These are phyloP conservation scores for Spongia lamella DNA, from an alignment of 37 sponge, comb jelly and placozoan species.

Conservation along the genomic window DNA sequence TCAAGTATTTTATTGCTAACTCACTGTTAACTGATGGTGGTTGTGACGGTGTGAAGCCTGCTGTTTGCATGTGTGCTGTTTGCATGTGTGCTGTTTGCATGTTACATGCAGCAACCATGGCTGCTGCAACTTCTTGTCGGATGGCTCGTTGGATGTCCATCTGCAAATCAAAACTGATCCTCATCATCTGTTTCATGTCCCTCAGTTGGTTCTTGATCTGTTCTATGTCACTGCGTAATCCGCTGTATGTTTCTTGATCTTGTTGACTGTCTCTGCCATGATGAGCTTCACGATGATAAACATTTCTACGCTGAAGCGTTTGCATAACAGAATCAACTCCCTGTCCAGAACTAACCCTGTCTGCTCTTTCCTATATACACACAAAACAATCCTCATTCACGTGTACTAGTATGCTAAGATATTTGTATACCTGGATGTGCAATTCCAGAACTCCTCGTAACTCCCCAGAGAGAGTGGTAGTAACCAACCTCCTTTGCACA, in stretches of 20 bases:
- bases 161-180: conserved; percentile 80
- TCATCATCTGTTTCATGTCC: conserved; percentile 81
- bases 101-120: conserved; percentile 39
- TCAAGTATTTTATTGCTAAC: background rate
- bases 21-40: background rate
- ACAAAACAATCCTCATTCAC: background rate
- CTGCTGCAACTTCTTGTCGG: conserved; percentile 88
- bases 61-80: background rate
- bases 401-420: no score
- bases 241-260: background rate
- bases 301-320: conserved; percentile 23
- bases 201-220: conserved; percentile 63
- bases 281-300: background rate
- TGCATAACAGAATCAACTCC: conserved; percentile 4
- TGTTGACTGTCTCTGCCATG: background rate
- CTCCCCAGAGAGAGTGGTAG: conserved; percentile 72
- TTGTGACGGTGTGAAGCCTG: background rate
- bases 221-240: conserved; percentile 46
- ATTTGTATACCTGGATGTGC: conserved; percentile 65
- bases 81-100: background rate
- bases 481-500: conserved; percentile 76
- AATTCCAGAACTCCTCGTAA: conserved; percentile 85
- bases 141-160: conserved; percentile 86
- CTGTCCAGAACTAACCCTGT: conserved; percentile 5
- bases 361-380: conserved; percentile 23